A percentile compares a stretch with the other conserved stretches of the same genome.
phyloP scores from a whole-genome alignment of 37 sponge, comb jelly and placozoan species.

The Cliona cf. orientalis region DNA sequence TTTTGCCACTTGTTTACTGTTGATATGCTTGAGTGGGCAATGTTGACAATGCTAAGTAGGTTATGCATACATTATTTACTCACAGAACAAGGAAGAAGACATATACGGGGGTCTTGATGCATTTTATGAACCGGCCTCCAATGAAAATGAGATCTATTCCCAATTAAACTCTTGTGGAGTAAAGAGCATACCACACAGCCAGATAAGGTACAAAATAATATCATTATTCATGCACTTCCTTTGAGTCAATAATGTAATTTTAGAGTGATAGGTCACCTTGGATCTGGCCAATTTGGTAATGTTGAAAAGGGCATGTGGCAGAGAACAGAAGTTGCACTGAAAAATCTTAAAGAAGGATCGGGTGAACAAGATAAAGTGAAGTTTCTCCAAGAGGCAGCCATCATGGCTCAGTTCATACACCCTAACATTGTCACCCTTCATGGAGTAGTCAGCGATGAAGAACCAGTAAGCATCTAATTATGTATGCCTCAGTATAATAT shows the following conservation, averaged over 20 bases:
- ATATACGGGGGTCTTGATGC: not conserved
- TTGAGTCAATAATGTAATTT: not conserved
- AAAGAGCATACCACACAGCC: not conserved
- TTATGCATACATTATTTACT: no score
- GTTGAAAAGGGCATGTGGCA: slow-evolving; percentile 1
- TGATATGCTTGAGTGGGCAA: no score
- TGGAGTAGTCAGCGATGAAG: not conserved
- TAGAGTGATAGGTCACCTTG: not conserved
- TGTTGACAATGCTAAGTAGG: no score
- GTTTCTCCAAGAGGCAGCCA: not conserved
- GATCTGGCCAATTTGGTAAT: slow-evolving; percentile 2
- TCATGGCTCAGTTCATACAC: slow-evolving; percentile 13
- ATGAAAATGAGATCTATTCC: not conserved
- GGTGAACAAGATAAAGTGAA: not conserved
- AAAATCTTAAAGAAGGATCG: not conserved
- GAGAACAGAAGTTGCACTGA: slow-evolving; percentile 11
- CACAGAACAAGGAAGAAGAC: slow-evolving; percentile 1
- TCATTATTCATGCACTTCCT: no score
- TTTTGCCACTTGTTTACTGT: no score
- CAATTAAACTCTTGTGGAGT: not conserved
- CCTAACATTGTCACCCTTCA: slow-evolving; percentile 22
- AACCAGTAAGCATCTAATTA: slow-evolving; percentile 31
- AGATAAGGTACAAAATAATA: not conserved
- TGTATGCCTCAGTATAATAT: no score
- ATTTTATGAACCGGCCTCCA: not conserved